Conservation (phyloP, 2,113 vertebrate species). For the Etia nguti region DNA sequence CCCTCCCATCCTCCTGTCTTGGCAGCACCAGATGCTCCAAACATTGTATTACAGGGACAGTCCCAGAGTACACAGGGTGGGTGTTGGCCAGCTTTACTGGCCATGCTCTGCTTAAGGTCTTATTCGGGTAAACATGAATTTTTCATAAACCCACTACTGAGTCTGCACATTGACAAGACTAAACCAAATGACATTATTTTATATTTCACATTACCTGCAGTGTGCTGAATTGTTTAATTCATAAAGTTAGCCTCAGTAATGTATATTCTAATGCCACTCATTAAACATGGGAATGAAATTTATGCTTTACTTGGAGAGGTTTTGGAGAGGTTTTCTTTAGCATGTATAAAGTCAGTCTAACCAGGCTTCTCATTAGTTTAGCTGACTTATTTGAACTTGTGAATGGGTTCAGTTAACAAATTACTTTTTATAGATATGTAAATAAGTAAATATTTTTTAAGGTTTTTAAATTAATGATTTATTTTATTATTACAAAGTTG, state of each 20-base stretch:
- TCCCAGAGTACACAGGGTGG: neutral
- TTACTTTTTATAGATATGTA: neutral
- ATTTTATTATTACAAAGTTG: neutral
- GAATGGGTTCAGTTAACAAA: neutral
- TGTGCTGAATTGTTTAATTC: neutral
- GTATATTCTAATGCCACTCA: neutral
- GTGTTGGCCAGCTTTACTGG: neutral
- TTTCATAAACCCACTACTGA: neutral
- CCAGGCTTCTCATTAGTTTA: neutral
- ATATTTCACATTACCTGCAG: neutral
- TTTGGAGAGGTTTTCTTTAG: neutral
- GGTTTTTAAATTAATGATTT: neutral
- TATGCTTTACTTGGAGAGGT: neutral
- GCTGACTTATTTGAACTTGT: neutral
- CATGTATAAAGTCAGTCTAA: neutral
- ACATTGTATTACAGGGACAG: neutral
- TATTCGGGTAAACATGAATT: neutral
- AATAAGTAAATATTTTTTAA: neutral
- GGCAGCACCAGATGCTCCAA: neutral
- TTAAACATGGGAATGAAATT: neutral
- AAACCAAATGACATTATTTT: neutral
- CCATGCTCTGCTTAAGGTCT: neutral
- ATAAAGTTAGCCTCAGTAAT: neutral
- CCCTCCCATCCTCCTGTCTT: neutral
- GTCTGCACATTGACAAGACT: neutral